Percentiles rank a stretch among this genome's conserved stretches.
Conservation (phyloP, 1,140 invertebrate species). For the Ceratina australensis region DNA sequence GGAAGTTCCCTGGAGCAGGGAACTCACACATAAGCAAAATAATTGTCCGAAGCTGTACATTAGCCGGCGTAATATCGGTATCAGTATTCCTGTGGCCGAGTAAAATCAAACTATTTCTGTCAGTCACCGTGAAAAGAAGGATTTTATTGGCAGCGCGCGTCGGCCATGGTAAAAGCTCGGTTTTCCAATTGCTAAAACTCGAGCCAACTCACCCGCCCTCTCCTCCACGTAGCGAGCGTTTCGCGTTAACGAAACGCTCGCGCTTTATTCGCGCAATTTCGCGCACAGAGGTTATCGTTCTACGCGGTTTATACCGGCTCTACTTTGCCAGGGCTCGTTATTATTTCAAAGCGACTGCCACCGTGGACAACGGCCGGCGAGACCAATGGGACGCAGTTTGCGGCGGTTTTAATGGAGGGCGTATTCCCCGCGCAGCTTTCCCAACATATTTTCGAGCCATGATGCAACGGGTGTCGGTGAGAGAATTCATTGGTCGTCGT, state of each 20-base stretch:
- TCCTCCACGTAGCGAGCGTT: background rate
- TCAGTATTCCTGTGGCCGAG: background rate
- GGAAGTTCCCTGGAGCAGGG: too few species aligned
- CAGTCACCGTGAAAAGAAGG: background rate
- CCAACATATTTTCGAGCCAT: background rate
- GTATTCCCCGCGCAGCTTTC: background rate
- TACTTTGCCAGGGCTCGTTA: conserved; percentile 14
- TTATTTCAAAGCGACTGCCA: conserved; percentile 21
- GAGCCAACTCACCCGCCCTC: too few species aligned
- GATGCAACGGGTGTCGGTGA: too few species aligned
- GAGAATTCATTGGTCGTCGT: too few species aligned
- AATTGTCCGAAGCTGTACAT: background rate
- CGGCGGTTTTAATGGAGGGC: conserved; percentile 24
- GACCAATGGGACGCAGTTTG: conserved; percentile 20
- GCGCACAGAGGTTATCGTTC: conserved; percentile 24
- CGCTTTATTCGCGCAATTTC: conserved; percentile 30
- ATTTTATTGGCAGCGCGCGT: background rate
- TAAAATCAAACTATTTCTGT: background rate
- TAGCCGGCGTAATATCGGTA: background rate
- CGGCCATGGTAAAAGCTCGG: background rate
- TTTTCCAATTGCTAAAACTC: conserved; percentile 9
- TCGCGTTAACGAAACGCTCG: conserved; percentile 16
- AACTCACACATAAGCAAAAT: too few species aligned
- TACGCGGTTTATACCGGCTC: conserved; percentile 3
- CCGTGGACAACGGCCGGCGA: background rate